Conservation (phyloP, 2,797 vertebrate species). For the Fistularia tabacaria region DNA sequence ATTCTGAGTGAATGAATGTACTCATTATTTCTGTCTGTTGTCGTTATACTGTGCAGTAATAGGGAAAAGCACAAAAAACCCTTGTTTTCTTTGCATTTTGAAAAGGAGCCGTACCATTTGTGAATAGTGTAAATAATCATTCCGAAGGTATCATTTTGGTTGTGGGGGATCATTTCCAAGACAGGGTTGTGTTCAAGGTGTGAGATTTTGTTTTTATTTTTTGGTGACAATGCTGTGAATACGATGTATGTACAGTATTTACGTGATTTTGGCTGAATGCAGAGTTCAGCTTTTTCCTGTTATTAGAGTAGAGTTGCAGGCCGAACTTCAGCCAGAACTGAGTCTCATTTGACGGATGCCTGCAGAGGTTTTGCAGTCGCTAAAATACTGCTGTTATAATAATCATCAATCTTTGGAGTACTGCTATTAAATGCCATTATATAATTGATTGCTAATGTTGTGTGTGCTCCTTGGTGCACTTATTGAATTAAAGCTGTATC, state of each 20-base stretch:
- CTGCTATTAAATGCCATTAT: constrained; percentile 76
- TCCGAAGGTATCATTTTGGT: constrained; percentile 55
- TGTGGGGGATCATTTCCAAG: constrained; percentile 19
- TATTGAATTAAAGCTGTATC: constrained; percentile 28
- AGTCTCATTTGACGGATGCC: constrained; percentile 69
- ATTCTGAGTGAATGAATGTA: constrained; percentile 55
- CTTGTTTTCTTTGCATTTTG: constrained; percentile 43
- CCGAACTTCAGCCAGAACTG: constrained; percentile 57
- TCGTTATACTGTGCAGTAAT: constrained; percentile 60
- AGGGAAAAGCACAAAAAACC: constrained; percentile 73
- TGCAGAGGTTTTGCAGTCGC: constrained; percentile 65
- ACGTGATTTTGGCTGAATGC: constrained; percentile 59
- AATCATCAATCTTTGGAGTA: constrained; percentile 69
- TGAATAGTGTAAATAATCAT: constrained; percentile 72
- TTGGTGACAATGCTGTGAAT: constrained; percentile 65
- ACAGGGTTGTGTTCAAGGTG: constrained; percentile 44
- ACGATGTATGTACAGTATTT: constrained; percentile 70
- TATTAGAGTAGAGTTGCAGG: constrained; percentile 62
- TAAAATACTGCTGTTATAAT: constrained; percentile 68
- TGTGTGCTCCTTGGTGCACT: constrained; percentile 35
- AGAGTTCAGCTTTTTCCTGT: constrained; percentile 60
- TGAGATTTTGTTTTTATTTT: constrained; percentile 28
- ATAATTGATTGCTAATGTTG: constrained; percentile 60
- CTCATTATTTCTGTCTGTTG: constrained; percentile 36
- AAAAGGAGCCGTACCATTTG: constrained; percentile 62